Base-by-base conservation (phyloP, 2,888 invertebrate genomes). In the Eristalis intricaria region DNA sequence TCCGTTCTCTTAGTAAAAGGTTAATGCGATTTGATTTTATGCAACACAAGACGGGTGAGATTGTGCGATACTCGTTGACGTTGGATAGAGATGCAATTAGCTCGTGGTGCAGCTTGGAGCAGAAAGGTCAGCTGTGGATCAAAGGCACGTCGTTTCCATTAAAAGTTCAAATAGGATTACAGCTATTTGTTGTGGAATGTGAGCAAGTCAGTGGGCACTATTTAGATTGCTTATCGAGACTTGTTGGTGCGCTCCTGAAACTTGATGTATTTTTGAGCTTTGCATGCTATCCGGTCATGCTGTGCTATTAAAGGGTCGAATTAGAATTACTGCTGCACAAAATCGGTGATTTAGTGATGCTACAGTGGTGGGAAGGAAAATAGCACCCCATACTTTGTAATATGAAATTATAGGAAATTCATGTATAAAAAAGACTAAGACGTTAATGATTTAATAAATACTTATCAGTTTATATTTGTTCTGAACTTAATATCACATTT, bases 11-110 rank as follows among this genome's bases (percentile, higher is more conserved):
- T 13, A 13, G 38, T 38, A 38, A 61, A 61, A 61, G 29, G 61
- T 29, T 61, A 61, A 61, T 61, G 61, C 26, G 61, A 61, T 61
- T 61, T 29, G 50, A 50, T 50, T 50, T 50, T 61, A 26, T 61
- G 61, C 61, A 61, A 26, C 61, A 29, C 29, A 26, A 26, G 61
- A 29, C 13, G 61, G 26, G 61, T 13, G 15, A 29, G 29, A 29
- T 61, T 61, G 13, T n/a, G 61, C 61, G 26, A 29, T 26, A 61
- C 15, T 26, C 29, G 26, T 68, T n/a, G 40, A 19, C 50, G 50
- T 50, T 19, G 50, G 19, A 19, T 7, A 40, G 35, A 19, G 50
- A 19, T 43, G 13, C 15, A 43, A 15, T 43, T 43, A n/a, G 40
- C n/a, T n/a, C 15, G 19, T n/a, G 19, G 19, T 43, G 38, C 8